phyloP scores from a whole-genome alignment of 2,113 vertebrate genomes.

The Oryzias melastigma region DNA sequence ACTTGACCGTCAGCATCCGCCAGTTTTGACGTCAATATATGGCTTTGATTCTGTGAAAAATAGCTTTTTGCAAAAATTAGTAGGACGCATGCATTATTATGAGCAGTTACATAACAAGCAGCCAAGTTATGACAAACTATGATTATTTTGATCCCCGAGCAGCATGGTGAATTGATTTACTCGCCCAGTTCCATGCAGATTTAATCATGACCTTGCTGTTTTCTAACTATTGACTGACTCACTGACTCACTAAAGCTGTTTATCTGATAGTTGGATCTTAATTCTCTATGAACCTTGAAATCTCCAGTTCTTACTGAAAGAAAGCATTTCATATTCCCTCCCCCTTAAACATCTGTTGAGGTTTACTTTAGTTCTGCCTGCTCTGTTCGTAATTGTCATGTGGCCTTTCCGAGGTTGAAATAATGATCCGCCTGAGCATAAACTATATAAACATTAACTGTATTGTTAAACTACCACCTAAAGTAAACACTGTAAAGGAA shows the following conservation, averaged over 20 bases:
- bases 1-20: conserved; percentile 3
- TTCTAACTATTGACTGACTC: conserved; percentile 23
- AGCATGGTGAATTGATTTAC: conserved; percentile 42
- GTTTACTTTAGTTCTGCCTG: conserved; percentile 50
- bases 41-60: conserved; percentile 39
- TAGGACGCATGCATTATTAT: conserved; percentile 29
- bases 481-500: conserved; percentile 3
- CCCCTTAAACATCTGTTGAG: conserved; percentile 56
- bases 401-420: conserved; percentile 31
- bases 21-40: conserved; percentile 42
- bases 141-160: conserved; percentile 23
- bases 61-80: conserved; percentile 17
- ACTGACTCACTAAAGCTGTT: conserved; percentile 26
- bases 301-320: conserved; percentile 43
- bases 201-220: conserved; percentile 22
- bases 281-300: conserved; percentile 42
- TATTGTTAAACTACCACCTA: conserved; percentile 41
- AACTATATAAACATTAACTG: conserved; percentile 21
- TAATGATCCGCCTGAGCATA: conserved; percentile 34
- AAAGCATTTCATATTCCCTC: conserved; percentile 23
- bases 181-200: conserved; percentile 18
- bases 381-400: conserved; percentile 36
- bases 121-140: conserved; percentile 14
- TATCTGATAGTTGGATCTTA: conserved; percentile 49
- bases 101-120: conserved; percentile 29